Conservation (phyloP, 1,140 invertebrate species). For the Hesperophylax magnus region DNA sequence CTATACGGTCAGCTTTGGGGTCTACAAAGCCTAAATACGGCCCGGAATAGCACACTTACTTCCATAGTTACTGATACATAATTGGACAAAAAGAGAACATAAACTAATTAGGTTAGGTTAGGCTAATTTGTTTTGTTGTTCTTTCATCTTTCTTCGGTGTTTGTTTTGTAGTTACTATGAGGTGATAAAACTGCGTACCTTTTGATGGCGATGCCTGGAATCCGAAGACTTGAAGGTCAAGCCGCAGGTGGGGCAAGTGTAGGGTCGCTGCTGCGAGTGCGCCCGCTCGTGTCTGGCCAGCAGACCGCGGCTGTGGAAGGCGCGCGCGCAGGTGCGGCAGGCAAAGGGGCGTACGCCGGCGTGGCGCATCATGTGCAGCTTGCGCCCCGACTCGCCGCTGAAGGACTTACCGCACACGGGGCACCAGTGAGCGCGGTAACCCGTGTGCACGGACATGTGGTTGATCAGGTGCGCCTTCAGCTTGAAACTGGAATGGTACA, state of each 20-base stretch:
- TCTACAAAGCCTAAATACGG: no score
- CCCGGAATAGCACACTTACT: no score
- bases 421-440: slow-evolving; percentile 17
- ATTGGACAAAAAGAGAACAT: no score
- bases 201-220: slow-evolving; percentile 23
- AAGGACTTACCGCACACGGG: slow-evolving; percentile 29
- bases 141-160: no score
- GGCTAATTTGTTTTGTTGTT: no score
- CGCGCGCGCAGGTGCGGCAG: slow-evolving; percentile 7
- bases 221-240: slow-evolving; percentile 36
- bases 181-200: background rate
- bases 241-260: slow-evolving; percentile 56
- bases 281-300: slow-evolving; percentile 60
- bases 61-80: no score
- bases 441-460: slow-evolving; percentile 43
- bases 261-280: slow-evolving; percentile 66
- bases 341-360: slow-evolving; percentile 7
- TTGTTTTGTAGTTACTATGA: no score
- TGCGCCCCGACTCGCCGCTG: background rate
- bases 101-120: no score
- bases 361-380: slow-evolving; percentile 36
- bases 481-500: slow-evolving; percentile 39
- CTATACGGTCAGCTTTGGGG: no score
- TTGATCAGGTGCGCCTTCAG: slow-evolving; percentile 42
- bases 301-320: slow-evolving; percentile 2